A percentile compares a stretch with the other conserved stretches of the same genome.
These are phyloP conservation scores for Bombus terrestris DNA, from an alignment of 1,140 invertebrate species.

Conservation along the genomic window DNA sequence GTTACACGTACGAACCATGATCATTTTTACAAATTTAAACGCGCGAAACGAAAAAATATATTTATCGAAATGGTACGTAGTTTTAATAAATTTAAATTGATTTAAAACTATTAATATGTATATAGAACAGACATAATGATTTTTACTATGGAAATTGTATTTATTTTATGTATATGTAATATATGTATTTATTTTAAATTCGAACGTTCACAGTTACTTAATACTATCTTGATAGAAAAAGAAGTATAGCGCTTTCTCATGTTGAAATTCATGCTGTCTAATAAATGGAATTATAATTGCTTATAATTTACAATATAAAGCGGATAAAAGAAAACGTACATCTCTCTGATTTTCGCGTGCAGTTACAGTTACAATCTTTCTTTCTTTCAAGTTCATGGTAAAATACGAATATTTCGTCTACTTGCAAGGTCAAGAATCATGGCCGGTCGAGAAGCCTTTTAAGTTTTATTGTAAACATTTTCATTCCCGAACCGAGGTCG, in stretches of 20 bases:
- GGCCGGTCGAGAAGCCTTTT: conserved; percentile 23
- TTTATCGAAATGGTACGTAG: neutral
- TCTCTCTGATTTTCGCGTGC: neutral
- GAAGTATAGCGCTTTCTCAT: no score
- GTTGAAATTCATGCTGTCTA: no score
- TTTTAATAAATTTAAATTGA: no score
- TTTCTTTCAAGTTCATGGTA: neutral
- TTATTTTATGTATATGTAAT: no score
- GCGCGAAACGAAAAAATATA: neutral
- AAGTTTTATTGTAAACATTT: conserved; percentile 35
- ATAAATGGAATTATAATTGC: neutral
- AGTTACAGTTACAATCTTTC: neutral
- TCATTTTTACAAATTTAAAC: neutral
- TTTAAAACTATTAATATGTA: no score
- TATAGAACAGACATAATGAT: no score
- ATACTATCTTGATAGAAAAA: no score
- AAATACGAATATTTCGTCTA: neutral
- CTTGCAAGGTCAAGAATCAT: conserved; percentile 42
- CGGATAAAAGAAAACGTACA: neutral
- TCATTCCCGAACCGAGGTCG: conserved; percentile 38
- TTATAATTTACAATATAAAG: neutral
- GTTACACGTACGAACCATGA: neutral
- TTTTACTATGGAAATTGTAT: no score
- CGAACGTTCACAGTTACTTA: no score
- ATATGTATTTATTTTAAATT: no score